Evolutionary conservation across 1,140 invertebrate species (phyloP).

Genomic region (Reticulitermes speratus): DNA sequence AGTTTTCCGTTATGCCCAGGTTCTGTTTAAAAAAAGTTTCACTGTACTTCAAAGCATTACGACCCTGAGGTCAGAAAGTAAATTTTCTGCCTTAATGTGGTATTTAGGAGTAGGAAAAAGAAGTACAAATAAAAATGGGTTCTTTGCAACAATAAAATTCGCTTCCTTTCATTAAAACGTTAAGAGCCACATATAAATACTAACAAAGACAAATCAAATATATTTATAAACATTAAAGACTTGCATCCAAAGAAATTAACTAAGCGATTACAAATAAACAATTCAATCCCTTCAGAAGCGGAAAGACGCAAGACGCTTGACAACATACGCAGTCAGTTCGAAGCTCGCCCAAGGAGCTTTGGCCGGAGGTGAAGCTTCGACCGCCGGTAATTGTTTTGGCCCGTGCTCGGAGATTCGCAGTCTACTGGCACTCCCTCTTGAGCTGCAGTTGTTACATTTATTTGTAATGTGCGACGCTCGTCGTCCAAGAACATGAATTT

Average conservation of each 20-base stretch:
- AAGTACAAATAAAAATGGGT: background rate
- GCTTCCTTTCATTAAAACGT: background rate
- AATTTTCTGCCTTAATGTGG: background rate
- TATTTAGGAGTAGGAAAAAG: background rate
- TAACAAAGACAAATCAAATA: background rate
- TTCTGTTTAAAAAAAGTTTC: too few species aligned
- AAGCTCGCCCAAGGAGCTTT: conserved; percentile 8
- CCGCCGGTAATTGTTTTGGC: background rate
- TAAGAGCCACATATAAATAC: background rate
- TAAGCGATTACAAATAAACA: too few species aligned
- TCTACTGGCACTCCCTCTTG: background rate
- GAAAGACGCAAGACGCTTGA: background rate
- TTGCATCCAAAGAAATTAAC: background rate
- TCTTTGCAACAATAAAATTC: background rate
- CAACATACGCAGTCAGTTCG: background rate
- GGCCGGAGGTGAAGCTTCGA: conserved; percentile 9
- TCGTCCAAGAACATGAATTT: too few species aligned
- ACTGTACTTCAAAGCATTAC: background rate
- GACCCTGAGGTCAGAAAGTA: background rate
- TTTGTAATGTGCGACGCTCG: too few species aligned
- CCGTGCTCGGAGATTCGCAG: background rate
- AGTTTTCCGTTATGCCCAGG: too few species aligned
- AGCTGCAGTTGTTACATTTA: too few species aligned
- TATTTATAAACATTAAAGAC: background rate
- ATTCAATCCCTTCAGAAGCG: background rate